Conservation (phyloP, 2,888 invertebrate genomes). For the Dicroscelio sp. region DNA sequence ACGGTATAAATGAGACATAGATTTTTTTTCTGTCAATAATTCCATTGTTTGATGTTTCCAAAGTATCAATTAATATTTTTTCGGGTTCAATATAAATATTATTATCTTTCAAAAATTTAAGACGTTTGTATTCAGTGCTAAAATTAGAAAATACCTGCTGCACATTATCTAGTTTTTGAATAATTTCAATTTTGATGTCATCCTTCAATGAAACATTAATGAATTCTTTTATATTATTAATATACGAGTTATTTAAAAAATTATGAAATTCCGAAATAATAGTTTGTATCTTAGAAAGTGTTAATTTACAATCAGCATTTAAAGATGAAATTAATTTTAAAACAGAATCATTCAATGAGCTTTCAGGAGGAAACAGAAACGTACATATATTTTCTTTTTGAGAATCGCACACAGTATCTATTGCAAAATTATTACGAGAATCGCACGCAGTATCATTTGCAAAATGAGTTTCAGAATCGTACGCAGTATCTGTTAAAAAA, state of each 20-base stretch:
- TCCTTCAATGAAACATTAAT: background rate
- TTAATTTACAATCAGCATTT: too few relatives aligned
- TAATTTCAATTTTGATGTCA: background rate
- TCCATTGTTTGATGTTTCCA: background rate
- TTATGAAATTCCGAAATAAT: conserved; percentile 1
- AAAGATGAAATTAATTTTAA: too few relatives aligned
- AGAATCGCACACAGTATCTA: too few relatives aligned
- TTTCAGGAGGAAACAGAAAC: too few relatives aligned
- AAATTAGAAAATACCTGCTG: background rate
- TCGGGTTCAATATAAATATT: background rate
- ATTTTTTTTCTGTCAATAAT: conserved; percentile 19
- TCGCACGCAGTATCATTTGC: too few relatives aligned
- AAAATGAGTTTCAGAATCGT: too few relatives aligned
- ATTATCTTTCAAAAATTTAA: background rate
- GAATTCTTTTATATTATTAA: conserved; percentile 7
- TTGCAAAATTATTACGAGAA: too few relatives aligned
- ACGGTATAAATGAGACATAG: background rate
- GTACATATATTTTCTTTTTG: too few relatives aligned
- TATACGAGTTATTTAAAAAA: conserved; percentile 7
- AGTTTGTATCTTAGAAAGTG: background rate
- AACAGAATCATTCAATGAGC: too few relatives aligned
- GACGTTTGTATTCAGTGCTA: background rate
- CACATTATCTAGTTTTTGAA: background rate
- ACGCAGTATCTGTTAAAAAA: too few relatives aligned
- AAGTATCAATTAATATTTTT: background rate